Percentiles rank a stretch among this genome's conserved stretches.
Evolutionary conservation across 2,888 invertebrate genomes (phyloP).

Genomic region (Onthophagus sagittarius): DNA sequence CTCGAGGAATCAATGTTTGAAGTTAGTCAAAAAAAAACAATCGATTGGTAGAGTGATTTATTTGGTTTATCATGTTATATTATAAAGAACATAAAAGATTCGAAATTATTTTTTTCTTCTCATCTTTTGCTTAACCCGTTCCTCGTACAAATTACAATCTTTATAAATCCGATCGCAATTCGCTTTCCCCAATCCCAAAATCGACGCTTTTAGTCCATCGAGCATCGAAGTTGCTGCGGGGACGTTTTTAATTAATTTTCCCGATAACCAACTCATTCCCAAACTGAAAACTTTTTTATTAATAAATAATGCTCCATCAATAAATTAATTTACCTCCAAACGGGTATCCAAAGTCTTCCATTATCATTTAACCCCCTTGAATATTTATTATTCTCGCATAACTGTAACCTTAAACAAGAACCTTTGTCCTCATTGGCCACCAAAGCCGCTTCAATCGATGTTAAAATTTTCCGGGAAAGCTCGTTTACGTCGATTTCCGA

Average conservation of each 20-base stretch:
- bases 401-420: slow-evolving; percentile 58
- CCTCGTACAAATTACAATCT: slow-evolving; percentile 50
- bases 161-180: slow-evolving; percentile 61
- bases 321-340: slow-evolving; percentile 65
- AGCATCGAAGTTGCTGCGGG: slow-evolving; percentile 52
- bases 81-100: no score
- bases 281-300: slow-evolving; percentile 50
- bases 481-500: slow-evolving; percentile 49
- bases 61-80: no score
- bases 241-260: slow-evolving; percentile 47
- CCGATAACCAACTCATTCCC: slow-evolving; percentile 73
- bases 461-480: slow-evolving; percentile 53
- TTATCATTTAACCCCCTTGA: slow-evolving; percentile 55
- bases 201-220: slow-evolving; percentile 62
- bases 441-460: slow-evolving; percentile 56
- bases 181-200: slow-evolving; percentile 65
- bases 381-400: slow-evolving; percentile 66
- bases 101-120: neutral
- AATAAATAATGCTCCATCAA: neutral
- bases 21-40: no score
- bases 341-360: slow-evolving; percentile 66
- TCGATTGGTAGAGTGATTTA: no score
- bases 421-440: slow-evolving; percentile 53
- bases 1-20: no score
- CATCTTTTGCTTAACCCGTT: slow-evolving; percentile 44